Evolutionary conservation across 2,797 vertebrate genomes (phyloP).

Genomic region (Sebastes diploproa): DNA sequence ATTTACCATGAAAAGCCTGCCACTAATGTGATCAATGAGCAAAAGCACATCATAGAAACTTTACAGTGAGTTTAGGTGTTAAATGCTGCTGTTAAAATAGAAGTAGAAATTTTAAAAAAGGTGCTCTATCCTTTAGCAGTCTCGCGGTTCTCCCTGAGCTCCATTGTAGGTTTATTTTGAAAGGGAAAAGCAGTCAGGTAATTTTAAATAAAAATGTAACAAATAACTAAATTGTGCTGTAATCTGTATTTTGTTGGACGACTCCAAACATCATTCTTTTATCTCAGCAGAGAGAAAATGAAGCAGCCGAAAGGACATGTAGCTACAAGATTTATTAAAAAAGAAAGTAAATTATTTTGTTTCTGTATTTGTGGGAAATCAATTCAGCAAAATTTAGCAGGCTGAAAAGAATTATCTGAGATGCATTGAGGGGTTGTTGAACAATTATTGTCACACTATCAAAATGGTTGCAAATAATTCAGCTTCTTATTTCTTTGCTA

Average conservation of each 20-base stretch:
- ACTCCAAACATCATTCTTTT: not conserved
- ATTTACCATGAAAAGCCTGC: conserved; percentile 45
- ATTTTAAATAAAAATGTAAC: conserved; percentile 18
- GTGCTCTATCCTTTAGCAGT: not conserved
- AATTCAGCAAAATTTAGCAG: not conserved
- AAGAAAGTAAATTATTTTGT: not conserved
- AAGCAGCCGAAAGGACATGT: not conserved
- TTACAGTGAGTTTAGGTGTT: conserved; percentile 17
- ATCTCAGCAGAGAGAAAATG: not conserved
- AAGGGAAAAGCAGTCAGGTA: not conserved
- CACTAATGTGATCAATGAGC: conserved; percentile 38
- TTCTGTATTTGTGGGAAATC: not conserved
- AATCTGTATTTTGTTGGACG: not conserved
- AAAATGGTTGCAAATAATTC: not conserved
- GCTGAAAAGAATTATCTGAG: not conserved
- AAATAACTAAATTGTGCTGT: not conserved
- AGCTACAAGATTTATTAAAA: not conserved
- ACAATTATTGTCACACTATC: not conserved
- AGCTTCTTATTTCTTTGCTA: not conserved
- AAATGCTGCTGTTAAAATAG: conserved; percentile 6
- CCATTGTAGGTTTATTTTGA: not conserved
- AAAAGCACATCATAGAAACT: conserved; percentile 23
- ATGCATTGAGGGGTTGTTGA: not conserved
- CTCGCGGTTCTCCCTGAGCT: not conserved
- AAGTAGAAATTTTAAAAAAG: not conserved